Percentiles rank a stretch among this genome's conserved stretches.
phyloP scores from a whole-genome alignment of 2,113 vertebrate species.

The Thalassoma bifasciatum region DNA sequence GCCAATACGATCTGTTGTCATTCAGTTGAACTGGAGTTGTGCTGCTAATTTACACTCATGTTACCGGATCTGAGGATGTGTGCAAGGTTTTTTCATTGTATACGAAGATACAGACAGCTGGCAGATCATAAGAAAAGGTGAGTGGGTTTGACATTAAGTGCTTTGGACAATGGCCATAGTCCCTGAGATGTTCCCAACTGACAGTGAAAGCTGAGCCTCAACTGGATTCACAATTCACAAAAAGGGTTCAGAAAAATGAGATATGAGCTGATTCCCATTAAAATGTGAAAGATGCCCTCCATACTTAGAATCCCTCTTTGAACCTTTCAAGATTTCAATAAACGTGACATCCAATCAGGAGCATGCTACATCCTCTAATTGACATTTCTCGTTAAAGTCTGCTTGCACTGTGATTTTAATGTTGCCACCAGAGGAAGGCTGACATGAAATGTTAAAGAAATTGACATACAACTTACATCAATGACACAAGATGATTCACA shows the following conservation, averaged over 20 bases:
- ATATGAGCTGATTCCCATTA: neutral
- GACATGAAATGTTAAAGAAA: neutral
- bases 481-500: too few relatives aligned
- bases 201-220: neutral
- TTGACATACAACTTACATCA: neutral
- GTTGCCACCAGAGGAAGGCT: neutral
- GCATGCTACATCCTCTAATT: too few relatives aligned
- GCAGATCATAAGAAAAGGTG: neutral
- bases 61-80: neutral
- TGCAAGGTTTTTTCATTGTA: neutral
- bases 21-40: neutral
- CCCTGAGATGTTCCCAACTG: neutral
- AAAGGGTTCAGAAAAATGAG: neutral
- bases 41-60: neutral
- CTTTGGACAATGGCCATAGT: neutral
- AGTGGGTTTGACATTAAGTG: neutral
- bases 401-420: neutral
- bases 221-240: neutral
- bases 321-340: neutral
- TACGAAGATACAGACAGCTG: neutral
- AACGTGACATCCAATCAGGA: too few relatives aligned
- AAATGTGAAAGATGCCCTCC: neutral
- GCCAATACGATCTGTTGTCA: neutral
- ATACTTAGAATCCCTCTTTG: neutral
- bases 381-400: too few relatives aligned